Evolutionary conservation across 2,113 vertebrate species (phyloP), one percentile per base, ranked within the genome.

Genomic region (Otus sunia): DNA sequence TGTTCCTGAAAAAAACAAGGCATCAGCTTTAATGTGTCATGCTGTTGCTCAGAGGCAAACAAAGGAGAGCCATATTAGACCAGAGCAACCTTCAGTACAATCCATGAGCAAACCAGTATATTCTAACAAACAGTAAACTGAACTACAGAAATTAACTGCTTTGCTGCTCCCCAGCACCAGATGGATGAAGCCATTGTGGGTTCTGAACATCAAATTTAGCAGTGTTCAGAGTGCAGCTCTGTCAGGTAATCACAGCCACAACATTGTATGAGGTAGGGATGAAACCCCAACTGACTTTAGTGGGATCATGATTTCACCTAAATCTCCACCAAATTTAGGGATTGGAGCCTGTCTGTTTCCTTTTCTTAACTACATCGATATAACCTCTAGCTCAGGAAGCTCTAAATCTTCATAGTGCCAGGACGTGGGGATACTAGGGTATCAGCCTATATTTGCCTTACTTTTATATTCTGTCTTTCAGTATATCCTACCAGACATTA

Each of bases 1-100:
- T 99, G 98, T 59, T 99, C 99, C 99, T 99, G 96, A 39, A 96
- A 94, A 21, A 76, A 59, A 30, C 43, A 59, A 78, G 39, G 69
- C 43, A 74, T 9, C 0, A 15, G 30, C 58, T 90, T 88, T 56
- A 62, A 56, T 1, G 5, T 30, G 59, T 60, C 76, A 25, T 36
- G 81, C 56, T 68, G 30, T 49, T 77, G 37, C 69, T 89, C 73
- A 77, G 73, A 56, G 30, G 47, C 20, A 78, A 75, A 52, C 30
- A 68, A 47, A 53, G 62, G 18, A 75, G 59, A 82, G 19, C 15
- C 18, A 12, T 36, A 11, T 95, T 43, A 85, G 52, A 47, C 19
- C 19, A 4, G 41, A 91, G 56, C 0, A 2, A 84, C 22, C 8
- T 67, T 30, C 29, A 73, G 29, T 34, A 36, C n/a, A 74, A 72